These are phyloP conservation scores for Tapirus terrestris DNA, from an alignment of 2,113 vertebrate genomes.

Conservation along the genomic window DNA sequence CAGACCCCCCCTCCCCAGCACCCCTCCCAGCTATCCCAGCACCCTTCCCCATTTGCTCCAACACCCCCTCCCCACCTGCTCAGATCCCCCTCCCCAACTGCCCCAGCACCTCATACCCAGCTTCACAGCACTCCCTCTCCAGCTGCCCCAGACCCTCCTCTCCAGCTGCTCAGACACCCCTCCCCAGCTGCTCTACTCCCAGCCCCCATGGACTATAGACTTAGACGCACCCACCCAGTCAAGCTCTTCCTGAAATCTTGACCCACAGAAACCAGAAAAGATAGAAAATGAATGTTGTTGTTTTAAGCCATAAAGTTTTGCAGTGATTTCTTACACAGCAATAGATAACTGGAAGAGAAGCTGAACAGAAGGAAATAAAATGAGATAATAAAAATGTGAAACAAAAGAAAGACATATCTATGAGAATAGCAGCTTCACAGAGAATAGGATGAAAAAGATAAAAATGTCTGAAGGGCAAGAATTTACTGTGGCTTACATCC, in stretches of 20 bases:
- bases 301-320: neutral
- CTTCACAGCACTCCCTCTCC: neutral
- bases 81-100: neutral
- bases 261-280: neutral
- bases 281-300: neutral
- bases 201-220: neutral
- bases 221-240: neutral
- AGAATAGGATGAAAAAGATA: neutral
- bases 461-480: slow-evolving; percentile 56
- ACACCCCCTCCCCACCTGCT: no score
- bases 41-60: neutral
- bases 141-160: neutral
- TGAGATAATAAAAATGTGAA: slow-evolving; percentile 15
- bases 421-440: slow-evolving; percentile 45
- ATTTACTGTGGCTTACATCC: slow-evolving; percentile 37
- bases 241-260: neutral
- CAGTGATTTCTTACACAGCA: neutral
- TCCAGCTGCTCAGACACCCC: neutral
- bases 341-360: neutral
- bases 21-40: neutral
- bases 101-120: no score
- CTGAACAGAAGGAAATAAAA: slow-evolving; percentile 52
- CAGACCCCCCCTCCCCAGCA: neutral
- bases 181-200: neutral
- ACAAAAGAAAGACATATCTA: slow-evolving; percentile 43